phyloP scores from a whole-genome alignment of 1,140 invertebrate genomes.

The Ips nitidus region DNA sequence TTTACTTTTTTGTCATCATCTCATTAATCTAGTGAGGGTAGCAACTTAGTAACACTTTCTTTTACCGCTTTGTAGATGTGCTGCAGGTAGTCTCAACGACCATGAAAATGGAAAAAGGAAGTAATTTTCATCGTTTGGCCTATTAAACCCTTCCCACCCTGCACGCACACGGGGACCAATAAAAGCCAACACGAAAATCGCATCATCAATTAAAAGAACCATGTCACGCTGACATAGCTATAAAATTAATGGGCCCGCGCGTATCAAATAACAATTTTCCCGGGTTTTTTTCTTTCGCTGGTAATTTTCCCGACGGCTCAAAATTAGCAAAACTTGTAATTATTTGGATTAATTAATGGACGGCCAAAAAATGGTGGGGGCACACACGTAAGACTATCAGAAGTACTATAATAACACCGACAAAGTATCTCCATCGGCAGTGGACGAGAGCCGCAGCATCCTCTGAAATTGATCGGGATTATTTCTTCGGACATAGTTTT shows the following conservation, averaged over 20 bases:
- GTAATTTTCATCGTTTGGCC: too few species aligned
- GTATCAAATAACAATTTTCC: conserved; percentile 16
- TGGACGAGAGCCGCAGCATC: conserved; percentile 32
- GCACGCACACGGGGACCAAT: too few species aligned
- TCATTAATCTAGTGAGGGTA: too few species aligned
- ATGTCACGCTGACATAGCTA: conserved; percentile 3
- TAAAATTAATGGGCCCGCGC: not conserved
- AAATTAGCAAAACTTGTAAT: conserved; percentile 25
- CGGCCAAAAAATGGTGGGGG: conserved; percentile 9
- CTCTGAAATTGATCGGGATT: conserved; percentile 14
- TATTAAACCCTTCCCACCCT: too few species aligned
- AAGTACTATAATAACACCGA: conserved; percentile 34
- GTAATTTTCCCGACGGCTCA: conserved; percentile 20
- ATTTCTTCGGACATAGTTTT: too few species aligned
- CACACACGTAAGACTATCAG: conserved; percentile 32
- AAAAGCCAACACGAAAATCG: not conserved
- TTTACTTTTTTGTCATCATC: too few species aligned
- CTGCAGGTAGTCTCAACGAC: too few species aligned
- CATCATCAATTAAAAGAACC: conserved; percentile 5
- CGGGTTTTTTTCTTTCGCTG: conserved; percentile 8
- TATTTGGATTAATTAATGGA: conserved; percentile 20
- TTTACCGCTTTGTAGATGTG: too few species aligned
- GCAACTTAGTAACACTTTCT: too few species aligned
- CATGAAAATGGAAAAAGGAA: too few species aligned
- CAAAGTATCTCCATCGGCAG: conserved; percentile 31